Conservation (phyloP, 2,113 vertebrate species). For the Anarrhichthys ocellatus region DNA sequence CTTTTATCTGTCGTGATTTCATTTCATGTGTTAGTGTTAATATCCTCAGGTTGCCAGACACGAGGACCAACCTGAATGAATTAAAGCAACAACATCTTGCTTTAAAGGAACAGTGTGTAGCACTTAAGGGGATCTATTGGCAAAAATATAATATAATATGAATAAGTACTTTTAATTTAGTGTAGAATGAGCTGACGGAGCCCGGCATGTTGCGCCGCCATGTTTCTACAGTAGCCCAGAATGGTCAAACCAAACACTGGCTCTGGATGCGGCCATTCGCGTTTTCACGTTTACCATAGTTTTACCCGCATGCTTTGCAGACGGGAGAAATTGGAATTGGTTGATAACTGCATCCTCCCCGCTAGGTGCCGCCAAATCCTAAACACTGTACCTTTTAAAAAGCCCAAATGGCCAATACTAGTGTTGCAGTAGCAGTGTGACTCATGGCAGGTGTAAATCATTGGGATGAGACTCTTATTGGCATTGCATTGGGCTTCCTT, state of each 20-base stretch:
- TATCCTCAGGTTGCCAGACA: constrained; percentile 47
- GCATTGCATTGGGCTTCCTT: not conserved
- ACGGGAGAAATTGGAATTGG: not conserved
- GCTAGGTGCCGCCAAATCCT: no score
- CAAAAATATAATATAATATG: no score
- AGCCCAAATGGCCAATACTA: constrained; percentile 10
- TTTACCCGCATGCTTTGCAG: not conserved
- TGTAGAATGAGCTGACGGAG: not conserved
- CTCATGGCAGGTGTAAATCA: constrained; percentile 10
- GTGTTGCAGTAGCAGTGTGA: not conserved
- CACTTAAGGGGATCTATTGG: not conserved
- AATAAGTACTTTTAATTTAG: not conserved
- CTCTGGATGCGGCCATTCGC: no score
- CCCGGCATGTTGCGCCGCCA: not conserved
- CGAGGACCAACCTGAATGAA: constrained; percentile 29
- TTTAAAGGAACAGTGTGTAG: not conserved
- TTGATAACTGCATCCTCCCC: not conserved
- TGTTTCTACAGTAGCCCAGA: not conserved
- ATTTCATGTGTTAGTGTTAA: constrained; percentile 46
- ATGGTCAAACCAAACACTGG: not conserved
- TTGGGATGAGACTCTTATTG: constrained; percentile 7
- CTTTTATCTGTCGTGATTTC: constrained; percentile 44
- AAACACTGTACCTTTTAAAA: not conserved
- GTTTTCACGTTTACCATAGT: no score
- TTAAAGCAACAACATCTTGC: constrained; percentile 20